Base-by-base conservation (phyloP, 2,797 vertebrate genomes). In the Enteromius treurensis region DNA sequence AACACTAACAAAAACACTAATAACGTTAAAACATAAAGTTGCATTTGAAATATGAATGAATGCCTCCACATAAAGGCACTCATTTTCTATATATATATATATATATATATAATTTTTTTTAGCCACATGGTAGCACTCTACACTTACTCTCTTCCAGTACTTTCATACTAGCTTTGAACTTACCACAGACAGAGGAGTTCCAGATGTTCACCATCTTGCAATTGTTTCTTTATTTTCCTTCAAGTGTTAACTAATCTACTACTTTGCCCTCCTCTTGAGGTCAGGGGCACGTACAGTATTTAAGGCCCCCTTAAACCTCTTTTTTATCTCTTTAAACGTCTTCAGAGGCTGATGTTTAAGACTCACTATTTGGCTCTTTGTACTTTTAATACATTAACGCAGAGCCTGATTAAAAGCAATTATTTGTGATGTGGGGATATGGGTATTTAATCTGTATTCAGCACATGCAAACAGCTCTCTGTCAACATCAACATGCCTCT, bases 121-220 rank as follows among this genome's bases (percentile, higher is more conserved):
- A 10, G 23, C 10, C 55, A 58, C n/a, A 49, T 49, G 45, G 51
- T 14, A 47, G 11, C 45, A 47, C 45, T 47, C 45, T 47, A 47
- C 45, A 47, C 45, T 47, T 49, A 73, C 55, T 62, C 53, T 81
- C 55, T 64, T 26, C 86, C 93, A 91, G 91, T 93, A 93, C 94
- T 95, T 95, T 94, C 91, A 90, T 90, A 92, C 92, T 62, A 88
- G 93, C 94, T 95, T 95, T 94, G 93, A 95, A 94, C 93, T 92
- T 86, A 88, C 93, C 94, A 91, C 92, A 93, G 89, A 90, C 91
- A 90, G 91, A 89, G 85, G 90, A 93, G 85, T 87, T 89, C 91
- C 95, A 95, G 92, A 90, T 95, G 94, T 91, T 92, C 88, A 86
- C 88, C 89, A 91, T 94, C 92, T 92, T 90, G 87, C 86, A 90